Evolutionary conservation across 2,113 vertebrate genomes (phyloP).

Genomic region (Panurus biarmicus): DNA sequence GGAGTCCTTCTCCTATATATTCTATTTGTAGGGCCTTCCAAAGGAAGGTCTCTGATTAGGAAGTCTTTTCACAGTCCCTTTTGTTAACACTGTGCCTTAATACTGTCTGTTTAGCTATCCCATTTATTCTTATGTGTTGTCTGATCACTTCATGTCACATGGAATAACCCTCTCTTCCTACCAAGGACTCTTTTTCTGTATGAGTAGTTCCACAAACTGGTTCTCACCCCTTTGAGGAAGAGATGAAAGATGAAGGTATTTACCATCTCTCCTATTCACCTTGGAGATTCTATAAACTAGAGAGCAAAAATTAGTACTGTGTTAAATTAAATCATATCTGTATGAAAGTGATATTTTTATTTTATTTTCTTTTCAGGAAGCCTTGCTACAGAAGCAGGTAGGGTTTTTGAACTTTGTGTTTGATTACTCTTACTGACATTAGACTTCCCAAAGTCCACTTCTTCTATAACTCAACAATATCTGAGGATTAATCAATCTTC

Average conservation of each 20-base stretch:
- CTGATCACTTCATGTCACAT: not conserved
- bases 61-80: not conserved
- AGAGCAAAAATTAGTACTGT: constrained; percentile 7
- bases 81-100: not conserved
- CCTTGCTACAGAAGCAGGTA: constrained; percentile 75
- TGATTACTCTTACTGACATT: not conserved
- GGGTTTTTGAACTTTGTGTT: constrained; percentile 2
- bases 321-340: not conserved
- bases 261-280: not conserved
- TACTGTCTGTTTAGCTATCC: not conserved
- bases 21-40: not conserved
- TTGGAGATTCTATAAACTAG: not conserved
- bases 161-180: not conserved
- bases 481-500: not conserved
- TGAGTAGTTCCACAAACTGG: not conserved
- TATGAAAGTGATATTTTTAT: constrained; percentile 38
- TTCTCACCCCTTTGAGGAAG: not conserved
- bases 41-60: not conserved
- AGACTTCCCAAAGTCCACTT: not conserved
- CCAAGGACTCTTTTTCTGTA: not conserved
- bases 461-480: not conserved
- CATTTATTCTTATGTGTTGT: not conserved
- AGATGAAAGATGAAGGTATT: not conserved
- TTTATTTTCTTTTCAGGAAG: constrained; percentile 63
- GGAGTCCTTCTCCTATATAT: not conserved